Base-by-base conservation (phyloP, 2,113 vertebrate genomes). In the Oncorhynchus clarkii region DNA sequence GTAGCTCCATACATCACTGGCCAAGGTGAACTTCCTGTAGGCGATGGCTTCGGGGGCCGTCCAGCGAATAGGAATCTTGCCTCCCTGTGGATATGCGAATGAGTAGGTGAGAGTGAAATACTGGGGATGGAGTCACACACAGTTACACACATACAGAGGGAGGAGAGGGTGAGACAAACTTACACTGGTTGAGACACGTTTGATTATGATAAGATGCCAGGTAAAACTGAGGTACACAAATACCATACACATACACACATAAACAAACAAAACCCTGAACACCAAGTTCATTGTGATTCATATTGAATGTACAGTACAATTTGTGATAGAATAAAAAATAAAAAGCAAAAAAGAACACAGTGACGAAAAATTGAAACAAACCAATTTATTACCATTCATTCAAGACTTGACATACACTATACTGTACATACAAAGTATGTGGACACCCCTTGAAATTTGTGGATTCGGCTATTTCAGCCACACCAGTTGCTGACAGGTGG, bases 51-150 rank as follows among this genome's bases (percentile, higher is more conserved):
- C 98, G 0, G 97, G 98, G 66, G 98, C 97, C 0, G 97, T 99
- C 97, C 98, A 99, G 77, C 97, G 95, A 83, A 99, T 99, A 0
- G 98, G 98, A 81, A 99, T 99, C 90, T 99, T 99, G 0, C 98
- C 98, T 8, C 97, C 98, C 97, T 97, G 93, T 87, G 89, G 85
- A 89, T 88, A 91, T 86, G 89, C 81, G 91, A 92, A 92, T 88
- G 88, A 89, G 87, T 90, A 91, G 84, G 90, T 92, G 88, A 92
- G 91, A 87, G 90, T 92, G 91, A 92, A 92, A 90, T 92, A 92
- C 91, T 92, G 91, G 85, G 48, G 90, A 91, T 91, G 90, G 88
- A 90, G 70, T 9, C 68, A 70, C 86, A 89, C 14, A 86, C 79
- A 45, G 67, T 79, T 75, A 72, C 57, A 73, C 51, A 54, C 72